Evolutionary conservation across 2,797 vertebrate genomes (phyloP), one percentile per base, ranked within the genome.

Genomic region (Myotis pilosus): DNA sequence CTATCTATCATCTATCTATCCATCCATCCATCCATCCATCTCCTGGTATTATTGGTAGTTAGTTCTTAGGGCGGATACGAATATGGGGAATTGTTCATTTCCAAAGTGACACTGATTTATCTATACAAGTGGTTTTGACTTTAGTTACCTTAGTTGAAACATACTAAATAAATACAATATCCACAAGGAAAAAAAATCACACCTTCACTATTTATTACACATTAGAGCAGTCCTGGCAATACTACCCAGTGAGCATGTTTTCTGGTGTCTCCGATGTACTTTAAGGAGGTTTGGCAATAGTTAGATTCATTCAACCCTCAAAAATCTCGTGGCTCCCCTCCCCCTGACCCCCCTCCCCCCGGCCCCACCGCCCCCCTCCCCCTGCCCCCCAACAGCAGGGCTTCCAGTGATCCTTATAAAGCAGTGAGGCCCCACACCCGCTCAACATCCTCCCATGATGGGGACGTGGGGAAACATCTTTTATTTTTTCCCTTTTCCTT

Each of bases 261-360:
- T 92, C 89, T 90, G 44, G 28, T 94, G 17, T 5, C 13, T 81
- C 20, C 75, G 96, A 16, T 80, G 82, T 0, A 91, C 96, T 95
- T 91, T 95, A 30, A 82, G 8, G 16, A 91, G 49, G 17, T 17
- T 91, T 89, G 84, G 69, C 91, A 71, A 68, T 97, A 98, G 98
- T 97, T 97, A 97, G 69, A 92, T 92, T 96, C 88, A 85, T 83
- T 97, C 98, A 98, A 98, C 98, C 97, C 98, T 12, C 78, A 89
- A 41, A 97, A 97, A 79, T 98, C 98, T 98, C 98, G 94, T 62
- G 89, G 57, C 92, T n/a, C n/a, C n/a, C n/a, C n/a, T n/a, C n/a
- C n/a, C n/a, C n/a, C n/a, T n/a, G n/a, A n/a, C n/a, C n/a, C n/a
- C n/a, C n/a, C n/a, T n/a, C n/a, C n/a, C n/a, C n/a, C n/a, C n/a